A percentile compares a stretch with the other conserved stretches of the same genome.
Evolutionary conservation across 2,797 vertebrate species (phyloP).

Genomic region (Acridotheres tristis): DNA sequence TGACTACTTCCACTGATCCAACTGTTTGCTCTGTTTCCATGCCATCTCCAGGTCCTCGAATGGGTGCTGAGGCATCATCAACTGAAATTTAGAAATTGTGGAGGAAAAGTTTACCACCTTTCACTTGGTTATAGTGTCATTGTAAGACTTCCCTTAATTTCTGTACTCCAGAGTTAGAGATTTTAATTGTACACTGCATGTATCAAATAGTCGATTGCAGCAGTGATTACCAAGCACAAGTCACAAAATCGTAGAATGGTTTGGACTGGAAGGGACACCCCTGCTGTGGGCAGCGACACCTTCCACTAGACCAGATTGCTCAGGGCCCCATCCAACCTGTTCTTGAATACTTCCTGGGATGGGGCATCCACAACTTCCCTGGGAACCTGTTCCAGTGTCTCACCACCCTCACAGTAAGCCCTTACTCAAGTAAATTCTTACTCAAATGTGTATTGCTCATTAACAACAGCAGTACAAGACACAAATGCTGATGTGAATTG

Average conservation of each 20-base stretch:
- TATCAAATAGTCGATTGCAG: background rate
- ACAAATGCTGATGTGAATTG: background rate
- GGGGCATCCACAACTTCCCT: background rate
- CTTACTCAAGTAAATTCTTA: background rate
- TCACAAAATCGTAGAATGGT: background rate
- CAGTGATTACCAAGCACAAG: background rate
- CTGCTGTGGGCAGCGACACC: background rate
- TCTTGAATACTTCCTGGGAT: background rate
- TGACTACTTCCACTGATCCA: conserved; percentile 73
- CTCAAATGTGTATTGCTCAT: background rate
- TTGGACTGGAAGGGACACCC: background rate
- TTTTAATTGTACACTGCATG: background rate
- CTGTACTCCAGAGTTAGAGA: background rate
- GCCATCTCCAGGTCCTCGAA: conserved; percentile 94
- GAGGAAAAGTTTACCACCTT: background rate
- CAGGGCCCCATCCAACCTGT: background rate
- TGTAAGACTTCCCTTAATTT: background rate
- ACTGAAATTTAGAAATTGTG: conserved; percentile 35
- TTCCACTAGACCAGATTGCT: background rate
- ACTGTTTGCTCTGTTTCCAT: conserved; percentile 90
- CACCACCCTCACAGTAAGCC: background rate
- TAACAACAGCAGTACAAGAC: background rate
- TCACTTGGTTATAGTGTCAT: background rate
- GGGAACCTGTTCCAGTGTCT: background rate
- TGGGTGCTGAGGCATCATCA: conserved; percentile 73